phyloP scores from a whole-genome alignment of 2,888 invertebrate genomes.

The Sesamia inferens region DNA sequence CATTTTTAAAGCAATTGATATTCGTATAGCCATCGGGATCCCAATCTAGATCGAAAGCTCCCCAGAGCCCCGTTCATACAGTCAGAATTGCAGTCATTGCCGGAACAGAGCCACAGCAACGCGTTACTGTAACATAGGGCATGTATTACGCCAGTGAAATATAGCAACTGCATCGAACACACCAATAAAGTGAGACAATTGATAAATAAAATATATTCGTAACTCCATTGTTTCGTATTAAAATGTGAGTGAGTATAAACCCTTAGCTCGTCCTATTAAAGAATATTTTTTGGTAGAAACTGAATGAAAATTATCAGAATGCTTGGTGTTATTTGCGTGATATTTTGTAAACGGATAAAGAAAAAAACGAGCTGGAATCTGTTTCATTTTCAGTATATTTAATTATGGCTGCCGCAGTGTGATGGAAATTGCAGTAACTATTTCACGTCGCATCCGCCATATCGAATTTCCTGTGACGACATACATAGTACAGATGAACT shows the following conservation, averaged over 20 bases:
- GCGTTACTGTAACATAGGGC: slow-evolving; percentile 47
- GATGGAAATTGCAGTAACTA: neutral
- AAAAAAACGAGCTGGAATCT: neutral
- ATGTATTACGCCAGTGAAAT: slow-evolving; percentile 63
- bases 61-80: slow-evolving; percentile 68
- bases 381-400: neutral
- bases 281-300: slow-evolving; percentile 19
- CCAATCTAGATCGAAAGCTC: slow-evolving; percentile 73
- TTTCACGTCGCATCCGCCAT: neutral
- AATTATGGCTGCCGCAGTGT: neutral
- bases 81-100: slow-evolving; percentile 71
- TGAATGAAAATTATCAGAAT: slow-evolving; percentile 12
- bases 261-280: slow-evolving; percentile 3
- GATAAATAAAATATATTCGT: slow-evolving; percentile 40
- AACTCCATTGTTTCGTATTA: slow-evolving; percentile 34
- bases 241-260: slow-evolving; percentile 30
- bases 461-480: neutral
- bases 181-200: slow-evolving; percentile 56
- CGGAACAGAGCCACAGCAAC: slow-evolving; percentile 59
- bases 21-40: slow-evolving; percentile 65
- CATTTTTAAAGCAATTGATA: slow-evolving; percentile 74
- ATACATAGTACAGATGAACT: neutral
- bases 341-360: neutral
- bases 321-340: neutral
- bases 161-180: slow-evolving; percentile 66